Evolutionary conservation across 1,140 invertebrate genomes (phyloP), one percentile per base, ranked within the genome.

Genomic region (Formica selysi): DNA sequence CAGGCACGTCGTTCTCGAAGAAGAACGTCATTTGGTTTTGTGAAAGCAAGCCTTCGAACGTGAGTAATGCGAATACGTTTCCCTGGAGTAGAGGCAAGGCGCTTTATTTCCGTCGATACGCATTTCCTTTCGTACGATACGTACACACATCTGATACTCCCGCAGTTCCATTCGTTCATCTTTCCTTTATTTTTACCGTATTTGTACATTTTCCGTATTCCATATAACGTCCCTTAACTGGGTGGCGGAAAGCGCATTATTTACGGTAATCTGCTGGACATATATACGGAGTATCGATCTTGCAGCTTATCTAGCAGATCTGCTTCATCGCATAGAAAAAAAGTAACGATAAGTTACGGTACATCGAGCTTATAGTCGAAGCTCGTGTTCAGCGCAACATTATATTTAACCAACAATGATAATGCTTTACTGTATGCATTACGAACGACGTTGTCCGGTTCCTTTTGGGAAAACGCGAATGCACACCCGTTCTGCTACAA

Each of bases 71-170:
- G 87, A 76, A 76, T 80, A 85, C 73, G 73, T 89, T 88, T 61
- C 41, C 65, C 36, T 11, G 0, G 65, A 36, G 13, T 41, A 32
- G 32, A 71, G 8, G 48, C 62, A 19, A 44, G 29, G 22, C 54
- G 64, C 79, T 84, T 85, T 88, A 87, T 87, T 88, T 84, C 86
- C 79, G 71, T 71, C 87, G 79, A 88, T 88, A 76, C 79, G 54
- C 71, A 38, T 84, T 85, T 87, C 79, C 59, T 87, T 84, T 54
- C 74, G 64, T 80, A 57, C 54, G 38, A 68, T 65, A 65, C 67
- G 86, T 57, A 41, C 7, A 22, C 44, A 51, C 16, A 36, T 48
- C 44, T 41, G 84, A 71, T 73, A 85, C 57, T 36, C 80, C 51
- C 8, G 57, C 44, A 32, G 48, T 38, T 79, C 29, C 48, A 51